Evolutionary conservation across 35 echinoderm and acorn worm species (phyloP).

Genomic region (Eucidaris tribuloides): DNA sequence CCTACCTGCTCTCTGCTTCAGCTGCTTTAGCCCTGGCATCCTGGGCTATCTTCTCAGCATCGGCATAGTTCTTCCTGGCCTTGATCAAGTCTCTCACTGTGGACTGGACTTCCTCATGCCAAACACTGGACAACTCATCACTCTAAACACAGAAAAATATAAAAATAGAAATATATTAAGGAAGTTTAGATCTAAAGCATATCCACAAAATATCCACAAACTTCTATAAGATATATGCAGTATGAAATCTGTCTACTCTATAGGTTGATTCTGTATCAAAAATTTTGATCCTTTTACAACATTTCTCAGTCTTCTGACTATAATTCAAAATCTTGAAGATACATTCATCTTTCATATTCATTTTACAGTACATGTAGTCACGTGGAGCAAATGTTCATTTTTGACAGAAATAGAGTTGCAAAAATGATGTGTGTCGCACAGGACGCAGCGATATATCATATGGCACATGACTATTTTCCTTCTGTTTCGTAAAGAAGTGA

Average conservation of each 20-base stretch:
- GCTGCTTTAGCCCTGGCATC: constrained; percentile 53
- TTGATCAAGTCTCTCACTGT: constrained; percentile 47
- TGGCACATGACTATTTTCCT: too few relatives aligned
- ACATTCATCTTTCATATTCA: not conserved
- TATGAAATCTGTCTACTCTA: too few relatives aligned
- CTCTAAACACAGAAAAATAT: not conserved
- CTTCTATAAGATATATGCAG: too few relatives aligned
- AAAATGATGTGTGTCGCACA: too few relatives aligned
- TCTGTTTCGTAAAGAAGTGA: too few relatives aligned
- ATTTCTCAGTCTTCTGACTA: not conserved
- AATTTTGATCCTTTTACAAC: not conserved
- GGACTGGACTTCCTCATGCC: constrained; percentile 54
- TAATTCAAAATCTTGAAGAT: not conserved
- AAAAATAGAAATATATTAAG: too few relatives aligned
- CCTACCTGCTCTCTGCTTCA: constrained; percentile 56
- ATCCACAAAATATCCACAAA: too few relatives aligned
- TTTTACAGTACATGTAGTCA: not conserved
- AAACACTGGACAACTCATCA: constrained; percentile 28
- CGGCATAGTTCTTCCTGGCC: constrained; percentile 61
- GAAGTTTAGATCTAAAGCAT: too few relatives aligned
- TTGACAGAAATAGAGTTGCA: not conserved
- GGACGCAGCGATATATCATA: too few relatives aligned
- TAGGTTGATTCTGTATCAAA: too few relatives aligned
- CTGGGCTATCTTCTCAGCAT: constrained; percentile 42
- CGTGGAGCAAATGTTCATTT: too few relatives aligned